Percentiles rank a stretch among this genome's conserved stretches.
phyloP scores from a whole-genome alignment of 2,113 vertebrate genomes.

The Lampris megalopsis region DNA sequence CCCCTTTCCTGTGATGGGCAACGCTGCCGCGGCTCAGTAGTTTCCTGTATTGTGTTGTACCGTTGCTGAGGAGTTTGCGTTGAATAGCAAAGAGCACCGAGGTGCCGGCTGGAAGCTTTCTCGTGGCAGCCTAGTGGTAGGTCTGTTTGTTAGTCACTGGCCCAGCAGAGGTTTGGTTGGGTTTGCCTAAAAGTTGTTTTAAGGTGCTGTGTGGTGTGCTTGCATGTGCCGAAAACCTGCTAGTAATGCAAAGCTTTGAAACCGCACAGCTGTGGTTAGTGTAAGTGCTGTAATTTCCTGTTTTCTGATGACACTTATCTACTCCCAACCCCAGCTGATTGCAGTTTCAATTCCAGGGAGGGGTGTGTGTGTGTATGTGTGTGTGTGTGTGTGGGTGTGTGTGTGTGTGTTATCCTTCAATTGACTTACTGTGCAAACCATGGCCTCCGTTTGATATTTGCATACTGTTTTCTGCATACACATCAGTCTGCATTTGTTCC shows the following conservation, averaged over 20 bases:
- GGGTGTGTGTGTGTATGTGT: not conserved
- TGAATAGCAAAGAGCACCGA: constrained; percentile 72
- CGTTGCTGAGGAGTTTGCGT: constrained; percentile 22
- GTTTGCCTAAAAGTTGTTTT: too few relatives aligned
- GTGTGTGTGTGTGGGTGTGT: not conserved
- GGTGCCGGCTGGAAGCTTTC: constrained; percentile 64
- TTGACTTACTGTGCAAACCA: not conserved
- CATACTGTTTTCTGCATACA: too few relatives aligned
- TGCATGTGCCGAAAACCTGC: constrained; percentile 10
- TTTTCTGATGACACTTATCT: constrained; percentile 48
- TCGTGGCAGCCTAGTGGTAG: constrained; percentile 11
- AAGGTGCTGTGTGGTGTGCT: not conserved
- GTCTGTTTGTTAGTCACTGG: constrained; percentile 26
- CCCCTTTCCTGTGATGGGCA: not conserved
- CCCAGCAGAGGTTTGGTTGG: not conserved
- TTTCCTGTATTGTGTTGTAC: constrained; percentile 28
- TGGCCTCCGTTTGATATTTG: too few relatives aligned
- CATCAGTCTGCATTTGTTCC: not conserved
- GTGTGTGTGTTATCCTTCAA: not conserved
- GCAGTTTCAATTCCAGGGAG: constrained; percentile 30
- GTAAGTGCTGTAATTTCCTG: constrained; percentile 63
- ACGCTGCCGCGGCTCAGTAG: constrained; percentile 6
- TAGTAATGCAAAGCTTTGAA: constrained; percentile 19
- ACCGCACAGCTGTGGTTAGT: constrained; percentile 43
- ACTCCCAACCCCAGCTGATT: constrained; percentile 51